These are phyloP conservation scores for Andrena flavipes DNA, from an alignment of 2,888 invertebrate species.

Conservation along the genomic window DNA sequence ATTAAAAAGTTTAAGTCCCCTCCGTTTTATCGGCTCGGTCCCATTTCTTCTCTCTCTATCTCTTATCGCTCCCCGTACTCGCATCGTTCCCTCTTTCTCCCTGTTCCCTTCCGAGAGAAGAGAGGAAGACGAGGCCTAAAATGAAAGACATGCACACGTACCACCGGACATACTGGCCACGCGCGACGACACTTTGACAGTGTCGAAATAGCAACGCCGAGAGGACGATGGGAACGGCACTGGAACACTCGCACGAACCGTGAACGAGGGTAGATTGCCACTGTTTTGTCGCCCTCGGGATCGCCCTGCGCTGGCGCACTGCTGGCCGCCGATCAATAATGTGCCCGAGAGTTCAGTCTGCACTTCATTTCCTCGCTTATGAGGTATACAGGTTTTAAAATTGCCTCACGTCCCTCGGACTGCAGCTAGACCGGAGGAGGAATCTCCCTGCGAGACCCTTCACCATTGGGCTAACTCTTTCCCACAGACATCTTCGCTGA, in stretches of 20 bases:
- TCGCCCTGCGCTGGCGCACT: slow-evolving; percentile 74
- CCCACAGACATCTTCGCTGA: not conserved
- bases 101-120: not conserved
- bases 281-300: slow-evolving; percentile 43
- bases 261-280: slow-evolving; percentile 57
- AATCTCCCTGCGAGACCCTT: not conserved
- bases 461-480: not conserved
- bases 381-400: not conserved
- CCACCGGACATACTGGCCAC: slow-evolving; percentile 79
- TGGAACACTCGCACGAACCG: slow-evolving; percentile 37
- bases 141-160: slow-evolving; percentile 68
- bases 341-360: slow-evolving; percentile 7
- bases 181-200: slow-evolving; percentile 54
- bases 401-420: not conserved
- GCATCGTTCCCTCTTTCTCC: not conserved
- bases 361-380: slow-evolving; percentile 19
- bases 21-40: not conserved
- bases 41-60: not conserved
- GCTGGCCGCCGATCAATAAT: slow-evolving; percentile 63
- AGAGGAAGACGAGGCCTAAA: not conserved
- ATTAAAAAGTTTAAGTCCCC: not conserved
- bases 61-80: not conserved
- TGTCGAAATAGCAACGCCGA: slow-evolving; percentile 30
- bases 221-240: slow-evolving; percentile 33
- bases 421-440: not conserved